Evolutionary conservation across 2,888 invertebrate genomes (phyloP).

Genomic region (Conistra vaccinii): DNA sequence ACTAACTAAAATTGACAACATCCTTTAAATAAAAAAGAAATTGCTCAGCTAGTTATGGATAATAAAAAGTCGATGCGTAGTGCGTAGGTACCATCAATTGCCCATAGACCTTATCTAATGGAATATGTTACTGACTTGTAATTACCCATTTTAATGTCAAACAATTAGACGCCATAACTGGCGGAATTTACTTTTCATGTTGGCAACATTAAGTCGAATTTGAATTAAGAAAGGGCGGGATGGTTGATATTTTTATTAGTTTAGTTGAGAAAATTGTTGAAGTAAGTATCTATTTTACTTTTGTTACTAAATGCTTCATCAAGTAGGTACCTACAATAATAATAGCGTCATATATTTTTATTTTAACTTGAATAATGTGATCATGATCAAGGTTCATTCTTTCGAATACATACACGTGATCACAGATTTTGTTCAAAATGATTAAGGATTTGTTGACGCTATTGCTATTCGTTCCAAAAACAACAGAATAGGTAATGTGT

Average conservation of each 20-base stretch:
- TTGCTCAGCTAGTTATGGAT: conserved; percentile 36
- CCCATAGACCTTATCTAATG: conserved; percentile 63
- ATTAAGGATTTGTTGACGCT: neutral
- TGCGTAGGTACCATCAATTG: conserved; percentile 66
- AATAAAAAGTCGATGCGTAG: conserved; percentile 63
- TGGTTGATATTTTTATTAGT: neutral
- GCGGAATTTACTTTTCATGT: conserved; percentile 49
- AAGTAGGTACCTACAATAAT: no score
- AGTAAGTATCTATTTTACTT: neutral
- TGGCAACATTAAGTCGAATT: conserved; percentile 49
- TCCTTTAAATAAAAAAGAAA: conserved; percentile 50
- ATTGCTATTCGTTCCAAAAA: neutral
- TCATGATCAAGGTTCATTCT: neutral
- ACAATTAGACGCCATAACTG: conserved; percentile 70
- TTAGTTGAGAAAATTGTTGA: neutral
- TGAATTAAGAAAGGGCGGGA: conserved; percentile 41
- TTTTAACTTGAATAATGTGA: neutral
- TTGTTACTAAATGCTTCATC: neutral
- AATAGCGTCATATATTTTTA: neutral
- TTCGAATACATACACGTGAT: neutral
- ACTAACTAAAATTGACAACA: conserved; percentile 46
- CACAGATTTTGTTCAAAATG: neutral
- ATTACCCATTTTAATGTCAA: conserved; percentile 66
- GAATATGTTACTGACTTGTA: conserved; percentile 60
- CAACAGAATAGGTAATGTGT: neutral